These are phyloP conservation scores for Proterorhinus semilunaris DNA, from an alignment of 2,113 vertebrate species.

Conservation along the genomic window DNA sequence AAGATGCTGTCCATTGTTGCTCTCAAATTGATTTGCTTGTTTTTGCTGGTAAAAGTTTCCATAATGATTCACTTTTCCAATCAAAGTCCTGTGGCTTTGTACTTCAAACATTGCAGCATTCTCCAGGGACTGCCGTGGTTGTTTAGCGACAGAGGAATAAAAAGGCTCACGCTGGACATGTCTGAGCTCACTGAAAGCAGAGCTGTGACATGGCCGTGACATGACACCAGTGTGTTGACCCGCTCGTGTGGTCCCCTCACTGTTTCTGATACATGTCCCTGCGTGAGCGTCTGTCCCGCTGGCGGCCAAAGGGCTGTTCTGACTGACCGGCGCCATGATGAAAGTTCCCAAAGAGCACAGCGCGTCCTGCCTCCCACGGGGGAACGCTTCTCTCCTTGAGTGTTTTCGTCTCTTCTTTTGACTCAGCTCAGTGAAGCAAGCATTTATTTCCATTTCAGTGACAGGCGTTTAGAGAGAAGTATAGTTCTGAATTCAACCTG, in stretches of 20 bases:
- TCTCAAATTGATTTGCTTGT: no score
- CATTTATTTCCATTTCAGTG: conserved; percentile 23
- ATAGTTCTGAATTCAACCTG: conserved; percentile 16
- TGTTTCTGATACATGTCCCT: conserved; percentile 2
- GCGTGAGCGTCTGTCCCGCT: conserved; percentile 10
- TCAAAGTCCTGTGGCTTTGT: background rate
- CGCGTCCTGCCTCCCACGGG: conserved; percentile 14
- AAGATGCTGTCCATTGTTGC: no score
- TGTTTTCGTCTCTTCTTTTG: conserved; percentile 35
- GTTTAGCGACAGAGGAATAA: conserved; percentile 17
- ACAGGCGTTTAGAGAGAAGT: conserved; percentile 18
- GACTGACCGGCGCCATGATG: conserved; percentile 24
- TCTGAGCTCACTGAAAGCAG: conserved; percentile 8
- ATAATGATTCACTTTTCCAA: no score
- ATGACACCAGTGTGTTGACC: background rate
- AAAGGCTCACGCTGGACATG: background rate
- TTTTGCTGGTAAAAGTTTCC: no score
- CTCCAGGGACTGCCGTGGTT: background rate
- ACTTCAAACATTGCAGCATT: conserved; percentile 4
- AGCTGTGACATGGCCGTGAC: background rate
- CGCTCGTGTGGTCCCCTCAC: background rate
- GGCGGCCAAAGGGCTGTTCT: conserved; percentile 16
- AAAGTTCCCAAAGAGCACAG: conserved; percentile 11
- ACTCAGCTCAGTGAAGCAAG: conserved; percentile 31
- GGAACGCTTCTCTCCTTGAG: background rate